A percentile compares a stretch with the other conserved stretches of the same genome.
Evolutionary conservation across 2,797 vertebrate species (phyloP).

Genomic region (Coccyzus lansbergi): DNA sequence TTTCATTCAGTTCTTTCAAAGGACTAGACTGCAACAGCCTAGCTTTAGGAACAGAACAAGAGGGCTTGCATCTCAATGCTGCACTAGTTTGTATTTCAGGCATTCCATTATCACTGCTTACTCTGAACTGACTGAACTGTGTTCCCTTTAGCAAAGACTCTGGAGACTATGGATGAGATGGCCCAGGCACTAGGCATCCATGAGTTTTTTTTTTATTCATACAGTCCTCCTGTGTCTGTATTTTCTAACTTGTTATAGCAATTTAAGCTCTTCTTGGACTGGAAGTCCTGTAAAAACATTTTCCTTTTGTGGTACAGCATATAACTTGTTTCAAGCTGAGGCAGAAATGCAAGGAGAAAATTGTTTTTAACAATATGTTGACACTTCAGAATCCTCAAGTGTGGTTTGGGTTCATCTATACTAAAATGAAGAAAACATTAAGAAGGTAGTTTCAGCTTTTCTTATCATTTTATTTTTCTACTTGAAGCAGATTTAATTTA

Average conservation of each 20-base stretch:
- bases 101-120: neutral
- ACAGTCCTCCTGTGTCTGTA: neutral
- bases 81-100: neutral
- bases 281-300: neutral
- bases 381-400: neutral
- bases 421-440: neutral
- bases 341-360: neutral
- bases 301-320: neutral
- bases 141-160: neutral
- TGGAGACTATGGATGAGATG: neutral
- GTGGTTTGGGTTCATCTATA: neutral
- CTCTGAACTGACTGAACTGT: neutral
- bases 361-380: neutral
- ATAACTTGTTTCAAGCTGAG: neutral
- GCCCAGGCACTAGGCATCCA: neutral
- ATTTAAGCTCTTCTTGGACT: neutral
- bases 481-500: neutral
- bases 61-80: neutral
- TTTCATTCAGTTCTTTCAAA: neutral
- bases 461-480: neutral
- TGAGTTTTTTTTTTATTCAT: neutral
- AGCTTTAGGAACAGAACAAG: neutral
- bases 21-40: neutral
- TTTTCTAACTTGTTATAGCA: neutral
- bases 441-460: neutral